A percentile compares a stretch with the other conserved stretches of the same genome.
phyloP scores from a whole-genome alignment of 2,888 invertebrate species.

The Syrphus vitripennis region DNA sequence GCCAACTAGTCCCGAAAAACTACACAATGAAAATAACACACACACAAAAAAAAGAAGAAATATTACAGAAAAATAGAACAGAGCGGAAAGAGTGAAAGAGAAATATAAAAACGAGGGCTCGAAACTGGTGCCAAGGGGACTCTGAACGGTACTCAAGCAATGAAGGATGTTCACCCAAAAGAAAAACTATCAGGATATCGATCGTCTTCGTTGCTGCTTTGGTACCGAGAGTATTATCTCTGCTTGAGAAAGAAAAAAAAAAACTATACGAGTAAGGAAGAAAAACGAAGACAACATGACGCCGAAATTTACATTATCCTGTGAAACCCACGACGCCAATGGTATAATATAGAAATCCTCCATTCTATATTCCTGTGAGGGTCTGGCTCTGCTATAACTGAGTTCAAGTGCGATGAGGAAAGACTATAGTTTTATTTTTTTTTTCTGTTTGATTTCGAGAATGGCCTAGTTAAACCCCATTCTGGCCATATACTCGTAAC shows the following conservation, averaged over 20 bases:
- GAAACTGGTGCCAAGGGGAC: slow-evolving; percentile 67
- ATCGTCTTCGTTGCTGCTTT: slow-evolving; percentile 38
- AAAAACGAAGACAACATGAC: slow-evolving; percentile 32
- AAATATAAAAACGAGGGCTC: slow-evolving; percentile 8
- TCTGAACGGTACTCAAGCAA: slow-evolving; percentile 49
- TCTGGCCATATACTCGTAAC: background rate
- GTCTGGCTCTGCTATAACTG: background rate
- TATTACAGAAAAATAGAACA: slow-evolving; percentile 9
- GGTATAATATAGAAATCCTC: slow-evolving; percentile 42
- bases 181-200: slow-evolving; percentile 64
- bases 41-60: background rate
- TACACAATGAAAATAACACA: slow-evolving; percentile 30
- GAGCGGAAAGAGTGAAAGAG: slow-evolving; percentile 8
- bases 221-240: slow-evolving; percentile 49
- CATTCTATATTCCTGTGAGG: background rate
- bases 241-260: background rate
- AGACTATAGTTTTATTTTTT: slow-evolving; percentile 36
- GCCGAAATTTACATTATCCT: slow-evolving; percentile 65
- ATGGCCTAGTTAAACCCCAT: slow-evolving; percentile 56
- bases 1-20: slow-evolving; percentile 65
- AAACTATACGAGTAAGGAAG: background rate
- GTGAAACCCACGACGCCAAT: slow-evolving; percentile 32
- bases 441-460: slow-evolving; percentile 53
- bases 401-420: slow-evolving; percentile 64
- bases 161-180: slow-evolving; percentile 52